These are phyloP conservation scores for Bombycilla garrulus DNA, from an alignment of 2,113 vertebrate species.

Conservation along the genomic window DNA sequence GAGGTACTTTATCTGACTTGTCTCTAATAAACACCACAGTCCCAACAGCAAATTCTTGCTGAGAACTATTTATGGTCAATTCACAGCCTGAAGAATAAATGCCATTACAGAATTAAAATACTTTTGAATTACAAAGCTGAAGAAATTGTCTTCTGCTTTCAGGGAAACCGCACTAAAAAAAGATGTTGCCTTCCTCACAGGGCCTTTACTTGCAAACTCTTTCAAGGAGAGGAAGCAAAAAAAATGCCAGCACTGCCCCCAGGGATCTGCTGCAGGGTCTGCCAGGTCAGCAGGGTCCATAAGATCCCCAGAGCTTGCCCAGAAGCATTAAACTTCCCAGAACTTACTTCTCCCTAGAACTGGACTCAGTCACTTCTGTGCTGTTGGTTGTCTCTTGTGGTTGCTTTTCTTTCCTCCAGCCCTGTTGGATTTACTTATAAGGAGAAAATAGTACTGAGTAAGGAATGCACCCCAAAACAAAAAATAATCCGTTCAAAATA, in stretches of 20 bases:
- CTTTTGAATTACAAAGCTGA: conserved; percentile 19
- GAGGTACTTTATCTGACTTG: neutral
- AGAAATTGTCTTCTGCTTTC: neutral
- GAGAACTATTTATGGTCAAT: conserved; percentile 48
- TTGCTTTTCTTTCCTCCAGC: neutral
- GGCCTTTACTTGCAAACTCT: neutral
- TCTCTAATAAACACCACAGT: conserved; percentile 4
- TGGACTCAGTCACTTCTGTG: neutral
- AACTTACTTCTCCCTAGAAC: neutral
- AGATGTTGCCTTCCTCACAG: neutral
- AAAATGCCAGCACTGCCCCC: neutral
- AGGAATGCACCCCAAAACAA: neutral
- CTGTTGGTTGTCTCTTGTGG: neutral
- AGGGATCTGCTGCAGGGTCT: neutral
- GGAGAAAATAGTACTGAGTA: neutral
- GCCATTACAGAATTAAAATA: conserved; percentile 16
- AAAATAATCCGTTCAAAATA: neutral
- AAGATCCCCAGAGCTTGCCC: neutral
- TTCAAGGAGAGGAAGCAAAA: neutral
- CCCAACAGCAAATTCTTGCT: neutral
- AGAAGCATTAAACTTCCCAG: neutral
- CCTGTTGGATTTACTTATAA: neutral
- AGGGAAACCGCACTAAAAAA: neutral
- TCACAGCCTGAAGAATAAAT: conserved; percentile 48
- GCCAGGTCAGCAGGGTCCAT: neutral